These are phyloP conservation scores for Oryzias celebensis DNA, from an alignment of 2,113 vertebrate species.

Conservation along the genomic window DNA sequence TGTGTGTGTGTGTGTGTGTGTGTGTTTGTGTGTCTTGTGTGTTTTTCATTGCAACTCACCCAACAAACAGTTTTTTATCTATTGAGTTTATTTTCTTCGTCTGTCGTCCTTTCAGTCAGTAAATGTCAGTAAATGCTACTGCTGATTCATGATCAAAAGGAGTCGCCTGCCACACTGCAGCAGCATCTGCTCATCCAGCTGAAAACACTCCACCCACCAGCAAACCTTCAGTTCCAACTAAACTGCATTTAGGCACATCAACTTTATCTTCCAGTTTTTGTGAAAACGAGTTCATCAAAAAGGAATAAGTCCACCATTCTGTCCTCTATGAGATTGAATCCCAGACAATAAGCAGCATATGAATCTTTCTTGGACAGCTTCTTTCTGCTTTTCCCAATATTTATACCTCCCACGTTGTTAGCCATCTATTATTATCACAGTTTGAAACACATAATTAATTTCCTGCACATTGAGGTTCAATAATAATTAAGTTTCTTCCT, in stretches of 20 bases:
- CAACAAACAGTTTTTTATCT: neutral
- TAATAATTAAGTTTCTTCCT: slow-evolving; percentile 48
- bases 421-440: slow-evolving; percentile 59
- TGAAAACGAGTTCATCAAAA: too few species aligned
- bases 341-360: neutral
- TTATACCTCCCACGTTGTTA: slow-evolving; percentile 37
- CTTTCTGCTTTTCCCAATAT: slow-evolving; percentile 8
- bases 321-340: slow-evolving; percentile 6
- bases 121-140: slow-evolving; percentile 45
- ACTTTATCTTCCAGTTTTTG: too few species aligned
- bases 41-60: slow-evolving; percentile 25
- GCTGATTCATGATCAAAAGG: slow-evolving; percentile 39
- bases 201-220: slow-evolving; percentile 21
- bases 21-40: slow-evolving; percentile 8
- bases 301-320: too few species aligned
- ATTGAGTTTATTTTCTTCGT: slow-evolving; percentile 32
- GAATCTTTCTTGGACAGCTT: slow-evolving; percentile 29
- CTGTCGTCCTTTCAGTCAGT: slow-evolving; percentile 20
- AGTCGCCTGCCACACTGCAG: slow-evolving; percentile 36
- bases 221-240: slow-evolving; percentile 20
- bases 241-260: neutral
- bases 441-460: slow-evolving; percentile 55
- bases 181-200: slow-evolving; percentile 48
- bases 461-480: slow-evolving; percentile 42
- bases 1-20: slow-evolving; percentile 4